These are phyloP conservation scores for Drosophila neonasuta DNA, from an alignment of 2,888 invertebrate genomes.

Conservation along the genomic window DNA sequence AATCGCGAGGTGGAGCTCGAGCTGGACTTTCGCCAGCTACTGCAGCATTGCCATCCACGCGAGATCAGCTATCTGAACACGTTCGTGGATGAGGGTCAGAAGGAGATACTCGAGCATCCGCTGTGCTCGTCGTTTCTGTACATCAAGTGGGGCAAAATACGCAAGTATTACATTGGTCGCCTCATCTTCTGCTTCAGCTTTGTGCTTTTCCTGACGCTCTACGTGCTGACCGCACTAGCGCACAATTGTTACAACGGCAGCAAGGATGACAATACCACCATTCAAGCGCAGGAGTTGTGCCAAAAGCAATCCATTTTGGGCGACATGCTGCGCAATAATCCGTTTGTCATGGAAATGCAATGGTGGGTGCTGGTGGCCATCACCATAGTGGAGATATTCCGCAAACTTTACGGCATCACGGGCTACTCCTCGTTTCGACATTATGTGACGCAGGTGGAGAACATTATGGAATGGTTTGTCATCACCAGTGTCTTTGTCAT, in stretches of 20 bases:
- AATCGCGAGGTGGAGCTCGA: slow-evolving; percentile 91
- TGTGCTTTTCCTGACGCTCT: slow-evolving; percentile 90
- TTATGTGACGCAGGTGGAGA: slow-evolving; percentile 92
- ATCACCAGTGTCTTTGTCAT: slow-evolving; percentile 92
- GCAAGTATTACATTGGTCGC: slow-evolving; percentile 92
- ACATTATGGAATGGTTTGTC: slow-evolving; percentile 94
- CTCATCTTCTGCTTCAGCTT: slow-evolving; percentile 90
- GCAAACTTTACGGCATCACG: slow-evolving; percentile 91
- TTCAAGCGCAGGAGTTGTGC: slow-evolving; percentile 88
- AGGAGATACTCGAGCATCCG: slow-evolving; percentile 92
- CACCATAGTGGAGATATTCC: slow-evolving; percentile 89
- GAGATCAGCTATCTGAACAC: slow-evolving; percentile 94
- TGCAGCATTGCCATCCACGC: slow-evolving; percentile 91
- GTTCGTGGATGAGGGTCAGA: slow-evolving; percentile 94
- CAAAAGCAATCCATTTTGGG: slow-evolving; percentile 90
- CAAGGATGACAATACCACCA: slow-evolving; percentile 88
- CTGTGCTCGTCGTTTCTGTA: slow-evolving; percentile 93
- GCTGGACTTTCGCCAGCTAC: slow-evolving; percentile 90
- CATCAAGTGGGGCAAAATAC: slow-evolving; percentile 94
- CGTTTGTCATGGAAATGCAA: slow-evolving; percentile 90
- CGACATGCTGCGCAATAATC: slow-evolving; percentile 88
- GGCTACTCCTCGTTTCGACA: slow-evolving; percentile 91
- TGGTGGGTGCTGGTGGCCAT: slow-evolving; percentile 92
- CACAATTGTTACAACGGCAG: slow-evolving; percentile 93
- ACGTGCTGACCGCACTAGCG: slow-evolving; percentile 91